A percentile compares a stretch with the other conserved stretches of the same genome.
Conservation (phyloP, 2,888 invertebrate species). For the Drymonia ruficornis region DNA sequence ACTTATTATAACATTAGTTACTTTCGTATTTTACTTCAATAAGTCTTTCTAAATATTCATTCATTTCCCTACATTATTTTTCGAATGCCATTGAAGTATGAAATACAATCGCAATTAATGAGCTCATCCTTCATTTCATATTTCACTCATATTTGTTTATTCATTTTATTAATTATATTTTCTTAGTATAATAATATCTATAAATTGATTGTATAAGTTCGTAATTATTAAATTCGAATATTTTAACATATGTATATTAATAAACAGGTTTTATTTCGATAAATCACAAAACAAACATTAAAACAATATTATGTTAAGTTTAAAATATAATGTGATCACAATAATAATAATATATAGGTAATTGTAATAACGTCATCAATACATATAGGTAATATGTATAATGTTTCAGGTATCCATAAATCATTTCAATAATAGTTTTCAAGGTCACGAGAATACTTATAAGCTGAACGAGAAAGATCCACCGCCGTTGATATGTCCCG, state of each 20-base stretch:
- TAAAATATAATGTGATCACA: slow-evolving; percentile 67
- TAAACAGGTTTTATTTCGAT: slow-evolving; percentile 83
- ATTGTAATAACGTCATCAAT: slow-evolving; percentile 56
- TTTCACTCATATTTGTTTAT: slow-evolving; percentile 83
- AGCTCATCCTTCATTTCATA: slow-evolving; percentile 76
- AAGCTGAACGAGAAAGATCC: slow-evolving; percentile 39
- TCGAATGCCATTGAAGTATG: slow-evolving; percentile 83
- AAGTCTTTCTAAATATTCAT: slow-evolving; percentile 85
- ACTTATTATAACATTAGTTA: slow-evolving; percentile 81
- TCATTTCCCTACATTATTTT: slow-evolving; percentile 81
- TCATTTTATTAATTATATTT: slow-evolving; percentile 84
- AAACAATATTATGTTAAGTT: slow-evolving; percentile 63
- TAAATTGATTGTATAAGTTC: slow-evolving; percentile 85
- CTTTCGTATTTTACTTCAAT: slow-evolving; percentile 83
- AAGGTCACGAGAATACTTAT: slow-evolving; percentile 42
- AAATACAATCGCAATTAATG: slow-evolving; percentile 83
- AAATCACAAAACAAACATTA: slow-evolving; percentile 73
- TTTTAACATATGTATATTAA: slow-evolving; percentile 86
- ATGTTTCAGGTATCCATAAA: slow-evolving; percentile 42
- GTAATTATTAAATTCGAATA: slow-evolving; percentile 86
- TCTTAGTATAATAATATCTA: slow-evolving; percentile 85
- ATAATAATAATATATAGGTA: slow-evolving; percentile 58
- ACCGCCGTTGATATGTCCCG: slow-evolving; percentile 55
- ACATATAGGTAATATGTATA: slow-evolving; percentile 38
- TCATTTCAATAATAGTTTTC: slow-evolving; percentile 45